Evolutionary conservation across 1,140 invertebrate genomes (phyloP).

Genomic region (Steinernema khuongi): DNA sequence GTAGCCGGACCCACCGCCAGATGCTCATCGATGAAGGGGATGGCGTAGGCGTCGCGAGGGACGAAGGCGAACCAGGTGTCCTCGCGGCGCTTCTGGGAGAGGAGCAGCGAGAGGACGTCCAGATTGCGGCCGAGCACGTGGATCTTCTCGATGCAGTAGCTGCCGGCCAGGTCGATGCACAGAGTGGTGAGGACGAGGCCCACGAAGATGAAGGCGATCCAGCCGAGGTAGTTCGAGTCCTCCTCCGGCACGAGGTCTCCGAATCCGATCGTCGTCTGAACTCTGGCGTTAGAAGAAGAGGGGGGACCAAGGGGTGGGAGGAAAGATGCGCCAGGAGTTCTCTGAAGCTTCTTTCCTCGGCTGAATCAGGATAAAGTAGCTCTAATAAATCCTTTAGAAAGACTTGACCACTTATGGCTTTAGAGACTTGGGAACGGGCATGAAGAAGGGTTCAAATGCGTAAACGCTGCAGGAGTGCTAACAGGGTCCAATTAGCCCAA

Average conservation of each 20-base stretch:
- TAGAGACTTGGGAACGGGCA: too few relatives aligned
- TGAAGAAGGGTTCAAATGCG: too few relatives aligned
- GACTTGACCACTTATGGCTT: too few relatives aligned
- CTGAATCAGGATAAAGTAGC: too few relatives aligned
- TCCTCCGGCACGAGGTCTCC: neutral
- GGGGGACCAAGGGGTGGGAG: neutral
- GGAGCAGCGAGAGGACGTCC: slow-evolving; percentile 7
- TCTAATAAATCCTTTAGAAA: too few relatives aligned
- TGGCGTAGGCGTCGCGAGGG: neutral
- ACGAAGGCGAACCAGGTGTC: slow-evolving; percentile 6
- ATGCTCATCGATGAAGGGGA: slow-evolving; percentile 8
- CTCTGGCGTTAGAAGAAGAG: neutral
- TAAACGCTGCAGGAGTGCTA: too few relatives aligned
- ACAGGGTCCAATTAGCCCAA: too few relatives aligned
- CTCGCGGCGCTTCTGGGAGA: neutral
- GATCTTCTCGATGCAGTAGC: slow-evolving; percentile 19
- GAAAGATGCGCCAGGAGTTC: too few relatives aligned
- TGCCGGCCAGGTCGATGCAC: slow-evolving; percentile 17
- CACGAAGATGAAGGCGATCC: neutral
- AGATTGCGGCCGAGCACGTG: slow-evolving; percentile 9
- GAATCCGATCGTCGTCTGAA: slow-evolving; percentile 11
- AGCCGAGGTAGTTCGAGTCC: slow-evolving; percentile 6
- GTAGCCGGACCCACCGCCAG: neutral
- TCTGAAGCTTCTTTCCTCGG: too few relatives aligned
- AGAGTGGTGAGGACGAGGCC: slow-evolving; percentile 12